These are phyloP conservation scores for Chrysocyon brachyurus DNA, from an alignment of 2,797 vertebrate genomes.

Conservation along the genomic window DNA sequence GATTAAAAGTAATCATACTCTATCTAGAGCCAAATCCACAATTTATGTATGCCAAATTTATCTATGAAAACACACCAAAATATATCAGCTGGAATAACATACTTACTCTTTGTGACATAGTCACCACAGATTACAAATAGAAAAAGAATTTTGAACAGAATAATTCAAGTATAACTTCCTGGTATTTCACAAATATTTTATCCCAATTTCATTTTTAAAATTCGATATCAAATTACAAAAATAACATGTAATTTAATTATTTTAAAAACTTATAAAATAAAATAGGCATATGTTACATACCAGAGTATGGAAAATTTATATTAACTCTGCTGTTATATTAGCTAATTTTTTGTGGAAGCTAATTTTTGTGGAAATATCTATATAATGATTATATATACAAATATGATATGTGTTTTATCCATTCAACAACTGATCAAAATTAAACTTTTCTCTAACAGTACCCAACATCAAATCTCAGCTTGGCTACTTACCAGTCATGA, in stretches of 20 bases:
- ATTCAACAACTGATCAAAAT: not conserved
- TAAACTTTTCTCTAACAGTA: not conserved
- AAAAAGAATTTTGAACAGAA: not conserved
- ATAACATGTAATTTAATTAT: not conserved
- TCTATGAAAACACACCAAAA: not conserved
- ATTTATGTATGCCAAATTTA: not conserved
- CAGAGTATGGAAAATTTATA: not conserved
- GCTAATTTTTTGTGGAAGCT: not conserved
- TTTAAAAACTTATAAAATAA: conserved; percentile 15
- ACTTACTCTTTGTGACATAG: not conserved
- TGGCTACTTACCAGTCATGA: not conserved
- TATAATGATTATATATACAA: not conserved
- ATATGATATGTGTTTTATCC: not conserved
- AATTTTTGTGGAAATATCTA: not conserved
- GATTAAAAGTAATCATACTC: not conserved
- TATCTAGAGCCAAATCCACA: not conserved
- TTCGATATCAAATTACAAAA: not conserved
- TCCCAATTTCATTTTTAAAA: not conserved
- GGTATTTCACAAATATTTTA: not conserved
- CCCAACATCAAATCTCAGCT: not conserved
- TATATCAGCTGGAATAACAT: not conserved
- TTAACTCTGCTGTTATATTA: not conserved
- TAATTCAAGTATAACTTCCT: not conserved
- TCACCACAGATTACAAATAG: not conserved
- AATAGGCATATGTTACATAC: not conserved